Base-by-base conservation (phyloP, 92 coral and sea anemone genomes). In the Paramuricea clavata region DNA sequence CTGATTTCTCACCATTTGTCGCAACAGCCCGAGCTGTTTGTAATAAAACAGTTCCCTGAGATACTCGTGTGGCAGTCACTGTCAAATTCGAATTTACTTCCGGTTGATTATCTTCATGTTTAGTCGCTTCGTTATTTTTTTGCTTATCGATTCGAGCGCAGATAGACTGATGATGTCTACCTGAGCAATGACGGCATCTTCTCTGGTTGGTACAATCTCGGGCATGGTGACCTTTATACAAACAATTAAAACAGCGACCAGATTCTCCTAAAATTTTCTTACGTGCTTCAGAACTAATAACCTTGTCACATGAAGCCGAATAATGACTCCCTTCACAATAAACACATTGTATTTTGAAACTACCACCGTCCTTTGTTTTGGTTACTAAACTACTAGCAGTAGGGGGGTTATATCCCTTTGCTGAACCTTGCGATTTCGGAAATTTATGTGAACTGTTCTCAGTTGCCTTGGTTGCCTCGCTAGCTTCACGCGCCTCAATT, bases 11-110 rank as follows among this genome's bases (percentile, higher is more conserved):
- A 28, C 82, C 68, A 28, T 52, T 76, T 23, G 82, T 78, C 11
- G 95, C 93, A 13, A 85, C 13, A 12, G 95, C 92, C 5, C 83
- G 47, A 2, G 95, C 92, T 23, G 93, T 87, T 87, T 93, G 95
- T 28, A 93, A 49, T 16, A 90, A 54, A 7, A 60, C 30, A 44
- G 69, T 76, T 43, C 34, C 68, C 68, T 32, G 49, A 50, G n/a
- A 50, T 54, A 0, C 27, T 85, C 35, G 35, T 1, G 57, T 2
- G 17, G 80, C 81, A 0, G 74, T 81, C 41, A 73, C 78, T 27
- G 81, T 92, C 15, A 43, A 17, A 25, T 54, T 49, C n/a, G n/a
- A n/a, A n/a, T n/a, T n/a, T n/a, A n/a, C n/a, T n/a, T n/a, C n/a
- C n/a, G n/a, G n/a, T n/a, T n/a, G n/a, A n/a, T n/a, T n/a, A n/a